Conservation (phyloP, 2,113 vertebrate genomes). For the Gobio gobio region DNA sequence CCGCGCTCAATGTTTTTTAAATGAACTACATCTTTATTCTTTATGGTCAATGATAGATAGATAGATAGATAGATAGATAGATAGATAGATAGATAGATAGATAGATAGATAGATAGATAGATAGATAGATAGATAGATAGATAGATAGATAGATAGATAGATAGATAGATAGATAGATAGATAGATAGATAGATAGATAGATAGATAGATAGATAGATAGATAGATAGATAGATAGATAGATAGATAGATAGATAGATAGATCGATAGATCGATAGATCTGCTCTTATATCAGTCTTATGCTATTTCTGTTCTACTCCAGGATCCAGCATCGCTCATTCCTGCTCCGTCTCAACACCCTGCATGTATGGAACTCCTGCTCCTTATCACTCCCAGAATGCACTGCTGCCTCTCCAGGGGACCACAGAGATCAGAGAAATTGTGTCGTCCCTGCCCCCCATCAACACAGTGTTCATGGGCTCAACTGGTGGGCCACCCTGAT, state of each 20-base stretch:
- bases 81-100: too few relatives aligned
- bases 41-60: background rate
- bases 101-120: too few relatives aligned
- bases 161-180: too few relatives aligned
- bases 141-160: too few relatives aligned
- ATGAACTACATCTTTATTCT: background rate
- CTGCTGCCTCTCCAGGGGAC: constrained; percentile 77
- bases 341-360: constrained; percentile 85
- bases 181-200: too few relatives aligned
- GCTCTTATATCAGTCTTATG: too few relatives aligned
- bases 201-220: too few relatives aligned
- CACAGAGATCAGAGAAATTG: constrained; percentile 80
- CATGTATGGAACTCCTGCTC: constrained; percentile 85
- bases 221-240: too few relatives aligned
- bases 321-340: constrained; percentile 75
- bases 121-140: too few relatives aligned
- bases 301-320: constrained; percentile 60
- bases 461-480: constrained; percentile 96
- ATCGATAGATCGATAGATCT: too few relatives aligned
- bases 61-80: too few relatives aligned
- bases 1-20: background rate
- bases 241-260: too few relatives aligned
- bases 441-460: constrained; percentile 93
- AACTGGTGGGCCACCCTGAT: constrained; percentile 82
- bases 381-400: constrained; percentile 83